Base-by-base conservation (phyloP, 2,113 vertebrate species). In the Telmatochromis sp. region DNA sequence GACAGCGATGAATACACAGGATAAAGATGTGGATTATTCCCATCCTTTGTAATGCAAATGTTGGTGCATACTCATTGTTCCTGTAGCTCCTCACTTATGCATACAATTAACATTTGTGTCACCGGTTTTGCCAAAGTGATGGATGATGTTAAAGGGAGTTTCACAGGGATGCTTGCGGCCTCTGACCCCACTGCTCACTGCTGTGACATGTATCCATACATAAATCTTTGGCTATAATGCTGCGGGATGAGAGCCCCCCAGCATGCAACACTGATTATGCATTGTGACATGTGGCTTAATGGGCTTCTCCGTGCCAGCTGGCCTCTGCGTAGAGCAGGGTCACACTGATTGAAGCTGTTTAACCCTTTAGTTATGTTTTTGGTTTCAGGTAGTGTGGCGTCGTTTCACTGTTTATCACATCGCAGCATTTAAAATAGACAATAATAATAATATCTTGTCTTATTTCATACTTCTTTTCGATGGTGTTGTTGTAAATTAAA, bases 191-290 rank as follows among this genome's bases (percentile, higher is more conserved):
- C 26, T 33, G 78, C 47, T 80, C 31, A n/a, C 73, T 33, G 2
- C 11, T 15, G 42, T 54, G 89, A 85, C 83, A 9, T 80, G 85
- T 37, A 68, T 60, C 87, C 80, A 53, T 79, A 88, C 81, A 88
- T 86, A 81, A 75, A 88, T 40, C 82, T 9, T 2, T 45, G 73
- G 63, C 49, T 85, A 3, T 94, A 90, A 94, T 94, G 91, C 33
- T 42, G 82, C 5, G 4, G 86, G 83, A 70, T 21, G 33, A 40
- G 81, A n/a, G 73, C 90, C 45, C 11, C 31, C n/a, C 47, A 40
- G 80, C 91, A 40, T 80, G 85, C 89, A 86, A 91, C 92, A 91
- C 90, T 93, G 91, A 91, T 94, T 90, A 92, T 92, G 85, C 79
- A 83, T 92, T 63, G 85, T 93, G 94, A 91, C 93, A 80, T 68